A percentile compares a stretch with the other conserved stretches of the same genome.
These are phyloP conservation scores for Nephrotoma guestfalica DNA, from an alignment of 2,888 invertebrate genomes.

Conservation along the genomic window DNA sequence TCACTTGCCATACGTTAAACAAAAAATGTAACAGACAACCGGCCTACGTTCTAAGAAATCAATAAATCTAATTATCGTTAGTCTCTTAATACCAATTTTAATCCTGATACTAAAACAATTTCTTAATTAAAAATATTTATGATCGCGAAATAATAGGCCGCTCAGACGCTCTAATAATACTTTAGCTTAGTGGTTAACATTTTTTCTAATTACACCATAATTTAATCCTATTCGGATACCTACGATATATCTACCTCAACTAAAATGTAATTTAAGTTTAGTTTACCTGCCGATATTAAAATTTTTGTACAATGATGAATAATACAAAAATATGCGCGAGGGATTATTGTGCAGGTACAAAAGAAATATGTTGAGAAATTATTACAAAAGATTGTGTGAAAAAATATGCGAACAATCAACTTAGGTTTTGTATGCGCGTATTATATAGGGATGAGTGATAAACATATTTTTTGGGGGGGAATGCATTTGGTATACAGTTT, in stretches of 20 bases:
- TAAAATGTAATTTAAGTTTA: not conserved
- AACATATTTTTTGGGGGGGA: not conserved
- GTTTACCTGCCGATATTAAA: not conserved
- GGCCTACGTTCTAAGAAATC: too few species aligned
- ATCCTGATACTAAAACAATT: not conserved
- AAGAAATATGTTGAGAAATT: not conserved
- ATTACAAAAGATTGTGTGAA: not conserved
- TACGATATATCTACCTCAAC: not conserved
- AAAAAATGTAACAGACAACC: too few species aligned
- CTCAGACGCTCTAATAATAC: not conserved
- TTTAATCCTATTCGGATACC: not conserved
- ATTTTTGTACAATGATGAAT: not conserved
- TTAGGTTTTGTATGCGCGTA: not conserved
- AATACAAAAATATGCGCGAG: not conserved
- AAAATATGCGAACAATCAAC: not conserved
- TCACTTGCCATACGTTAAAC: too few species aligned
- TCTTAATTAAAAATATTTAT: not conserved
- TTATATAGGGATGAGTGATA: not conserved
- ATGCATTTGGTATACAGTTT: not conserved
- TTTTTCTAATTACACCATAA: not conserved
- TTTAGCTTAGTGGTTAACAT: not conserved
- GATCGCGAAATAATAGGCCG: not conserved
- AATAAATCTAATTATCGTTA: too few species aligned
- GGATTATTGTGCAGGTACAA: not conserved
- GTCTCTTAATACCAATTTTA: not conserved